These are phyloP conservation scores for Sebastes steindachneri DNA, from an alignment of 2,797 vertebrate genomes.

Conservation along the genomic window DNA sequence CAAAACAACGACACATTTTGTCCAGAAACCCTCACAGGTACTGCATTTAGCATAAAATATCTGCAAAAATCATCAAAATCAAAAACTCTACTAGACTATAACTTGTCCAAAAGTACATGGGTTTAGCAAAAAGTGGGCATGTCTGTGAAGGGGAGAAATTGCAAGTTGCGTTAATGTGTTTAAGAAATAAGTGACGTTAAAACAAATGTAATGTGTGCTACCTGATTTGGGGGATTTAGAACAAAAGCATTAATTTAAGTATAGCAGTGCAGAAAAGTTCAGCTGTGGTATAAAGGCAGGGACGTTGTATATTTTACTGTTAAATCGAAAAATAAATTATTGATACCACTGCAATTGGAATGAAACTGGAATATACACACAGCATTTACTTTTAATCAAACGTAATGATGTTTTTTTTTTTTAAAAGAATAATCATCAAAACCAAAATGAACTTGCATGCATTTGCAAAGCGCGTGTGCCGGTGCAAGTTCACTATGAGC, in stretches of 20 bases:
- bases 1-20: too few relatives aligned
- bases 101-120: too few relatives aligned
- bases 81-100: too few relatives aligned
- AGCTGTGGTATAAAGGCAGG: background rate
- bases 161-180: too few relatives aligned
- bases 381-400: slow-evolving; percentile 47
- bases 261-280: background rate
- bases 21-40: too few relatives aligned
- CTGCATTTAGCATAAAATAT: too few relatives aligned
- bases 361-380: background rate
- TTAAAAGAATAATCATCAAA: slow-evolving; percentile 40
- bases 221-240: background rate
- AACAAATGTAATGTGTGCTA: background rate
- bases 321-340: slow-evolving; percentile 15
- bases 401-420: background rate
- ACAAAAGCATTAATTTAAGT: background rate
- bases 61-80: too few relatives aligned
- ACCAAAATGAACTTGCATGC: slow-evolving; percentile 15
- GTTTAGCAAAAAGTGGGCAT: too few relatives aligned
- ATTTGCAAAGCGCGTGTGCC: slow-evolving; percentile 28
- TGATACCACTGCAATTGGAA: slow-evolving; percentile 4
- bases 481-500: slow-evolving; percentile 11
- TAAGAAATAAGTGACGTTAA: too few relatives aligned
- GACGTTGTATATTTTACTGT: background rate
- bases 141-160: too few relatives aligned